Percentiles rank a stretch among this genome's conserved stretches.
These are phyloP conservation scores for Cecidostiba fungosa DNA, from an alignment of 2,888 invertebrate genomes.

Conservation along the genomic window DNA sequence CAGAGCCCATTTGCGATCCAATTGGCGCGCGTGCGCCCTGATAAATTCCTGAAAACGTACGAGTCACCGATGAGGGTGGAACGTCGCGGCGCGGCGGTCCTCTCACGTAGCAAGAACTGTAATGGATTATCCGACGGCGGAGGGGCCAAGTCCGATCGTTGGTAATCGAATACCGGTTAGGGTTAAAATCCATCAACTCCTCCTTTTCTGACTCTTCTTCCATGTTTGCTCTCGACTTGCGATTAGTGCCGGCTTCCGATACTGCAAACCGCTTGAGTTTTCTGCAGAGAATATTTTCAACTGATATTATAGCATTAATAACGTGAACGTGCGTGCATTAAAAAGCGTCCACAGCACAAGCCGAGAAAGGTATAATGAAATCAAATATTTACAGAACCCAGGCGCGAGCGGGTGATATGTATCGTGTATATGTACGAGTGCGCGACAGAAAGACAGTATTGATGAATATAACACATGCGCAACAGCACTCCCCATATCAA, in stretches of 20 bases:
- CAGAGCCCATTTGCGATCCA: conserved; percentile 71
- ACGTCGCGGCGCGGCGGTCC: not conserved
- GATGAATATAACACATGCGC: not conserved
- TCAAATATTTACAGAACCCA: not conserved
- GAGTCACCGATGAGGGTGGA: conserved; percentile 71
- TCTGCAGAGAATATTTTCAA: too few species aligned
- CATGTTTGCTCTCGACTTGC: not conserved
- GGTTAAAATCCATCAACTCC: conserved; percentile 76
- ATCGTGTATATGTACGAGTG: too few species aligned
- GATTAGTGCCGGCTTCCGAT: conserved; percentile 12
- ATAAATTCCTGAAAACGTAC: conserved; percentile 76
- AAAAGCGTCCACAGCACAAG: too few species aligned
- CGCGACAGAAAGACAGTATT: not conserved
- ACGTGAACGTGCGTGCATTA: too few species aligned
- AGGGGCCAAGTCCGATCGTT: conserved; percentile 59
- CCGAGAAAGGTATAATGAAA: too few species aligned
- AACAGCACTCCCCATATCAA: not conserved
- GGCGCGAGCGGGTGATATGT: too few species aligned
- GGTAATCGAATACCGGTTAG: conserved; percentile 74
- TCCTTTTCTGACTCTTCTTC: conserved; percentile 66
- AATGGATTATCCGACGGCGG: conserved; percentile 75
- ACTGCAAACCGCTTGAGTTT: not conserved
- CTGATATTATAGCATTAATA: too few species aligned
- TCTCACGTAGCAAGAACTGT: conserved; percentile 73
- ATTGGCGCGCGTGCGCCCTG: conserved; percentile 66